Percentiles rank a stretch among this genome's conserved stretches.
These are phyloP conservation scores for Casuarius casuarius DNA, from an alignment of 2,113 vertebrate species.

Conservation along the genomic window DNA sequence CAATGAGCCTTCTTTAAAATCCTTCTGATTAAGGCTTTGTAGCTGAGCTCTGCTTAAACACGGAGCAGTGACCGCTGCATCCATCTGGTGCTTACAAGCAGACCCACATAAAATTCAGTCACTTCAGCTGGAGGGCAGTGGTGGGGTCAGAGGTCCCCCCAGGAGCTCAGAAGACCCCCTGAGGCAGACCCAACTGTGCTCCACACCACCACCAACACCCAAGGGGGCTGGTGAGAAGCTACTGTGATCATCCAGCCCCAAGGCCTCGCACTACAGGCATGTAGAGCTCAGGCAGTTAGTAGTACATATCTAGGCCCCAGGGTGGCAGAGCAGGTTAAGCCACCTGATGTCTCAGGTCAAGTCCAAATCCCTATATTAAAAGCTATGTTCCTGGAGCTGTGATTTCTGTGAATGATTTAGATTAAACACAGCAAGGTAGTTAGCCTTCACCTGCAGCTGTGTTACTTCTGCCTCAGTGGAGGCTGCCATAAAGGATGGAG, in stretches of 20 bases:
- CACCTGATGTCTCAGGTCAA: not conserved
- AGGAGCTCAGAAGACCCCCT: not conserved
- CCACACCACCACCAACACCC: not conserved
- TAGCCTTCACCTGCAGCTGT: not conserved
- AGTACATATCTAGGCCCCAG: not conserved
- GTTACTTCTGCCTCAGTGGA: accelerated
- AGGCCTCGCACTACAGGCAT: not conserved
- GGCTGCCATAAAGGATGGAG: not conserved
- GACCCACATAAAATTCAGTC: not conserved
- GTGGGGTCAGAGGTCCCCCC: not conserved
- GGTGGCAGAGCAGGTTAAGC: not conserved
- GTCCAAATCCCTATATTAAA: not conserved
- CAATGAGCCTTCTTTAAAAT: not conserved
- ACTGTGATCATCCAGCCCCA: too few relatives aligned
- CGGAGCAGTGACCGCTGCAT: not conserved
- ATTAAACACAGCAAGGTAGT: accelerated
- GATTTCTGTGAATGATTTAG: not conserved
- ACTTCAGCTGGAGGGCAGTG: not conserved
- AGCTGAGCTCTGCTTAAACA: not conserved
- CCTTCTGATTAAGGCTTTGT: not conserved
- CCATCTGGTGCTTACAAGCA: not conserved
- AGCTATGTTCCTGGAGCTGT: not conserved
- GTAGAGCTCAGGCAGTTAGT: accelerated
- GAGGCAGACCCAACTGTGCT: not conserved
- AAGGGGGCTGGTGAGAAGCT: too few relatives aligned